Evolutionary conservation across 1,140 invertebrate species (phyloP), one percentile per base, ranked within the genome.

Genomic region (Saccostrea cuccullata): DNA sequence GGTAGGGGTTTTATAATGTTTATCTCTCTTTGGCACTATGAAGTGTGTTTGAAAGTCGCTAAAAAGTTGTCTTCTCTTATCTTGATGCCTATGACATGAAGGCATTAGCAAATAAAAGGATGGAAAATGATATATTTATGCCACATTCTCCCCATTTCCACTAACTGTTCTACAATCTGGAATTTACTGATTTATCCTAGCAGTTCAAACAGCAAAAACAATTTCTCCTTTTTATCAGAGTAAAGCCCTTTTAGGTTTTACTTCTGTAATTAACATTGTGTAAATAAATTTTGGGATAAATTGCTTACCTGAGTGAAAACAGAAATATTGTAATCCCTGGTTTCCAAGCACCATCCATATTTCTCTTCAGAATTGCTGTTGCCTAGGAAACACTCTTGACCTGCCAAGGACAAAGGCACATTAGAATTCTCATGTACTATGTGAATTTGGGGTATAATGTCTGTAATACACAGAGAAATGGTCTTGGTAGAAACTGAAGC

Each of bases 31-130:
- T 77, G 70, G 26, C 70, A 77, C 70, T 36, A 26, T 77, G 70
- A 77, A 77, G 70, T 77, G 70, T 26, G 70, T 77, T 77, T 77
- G 70, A 77, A 30, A 77, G 70, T 77, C 70, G 30, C 70, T 77
- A 77, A 77, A 77, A 77, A 77, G 70, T 77, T 77, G 70, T 77
- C 70, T 77, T 13, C 70, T 77, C 70, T 77, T 77, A 77, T 77
- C 70, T 77, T 36, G 26, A 77, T 77, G 70, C 70, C 70, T 77
- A 30, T 77, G 70, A 77, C 70, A 77, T 77, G 70, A 77, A 77
- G 26, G 70, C 70, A 77, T 77, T 77, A 77, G 70, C 70, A 77
- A 77, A 30, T 26, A 77, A 77, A 64, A 15, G 70, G 26, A 36
- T 26, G 70, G 26, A 77, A 73, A 77, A 77, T 77, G 70, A 77